phyloP scores from a whole-genome alignment of 2,797 vertebrate genomes.

The Myripristis jacobus region DNA sequence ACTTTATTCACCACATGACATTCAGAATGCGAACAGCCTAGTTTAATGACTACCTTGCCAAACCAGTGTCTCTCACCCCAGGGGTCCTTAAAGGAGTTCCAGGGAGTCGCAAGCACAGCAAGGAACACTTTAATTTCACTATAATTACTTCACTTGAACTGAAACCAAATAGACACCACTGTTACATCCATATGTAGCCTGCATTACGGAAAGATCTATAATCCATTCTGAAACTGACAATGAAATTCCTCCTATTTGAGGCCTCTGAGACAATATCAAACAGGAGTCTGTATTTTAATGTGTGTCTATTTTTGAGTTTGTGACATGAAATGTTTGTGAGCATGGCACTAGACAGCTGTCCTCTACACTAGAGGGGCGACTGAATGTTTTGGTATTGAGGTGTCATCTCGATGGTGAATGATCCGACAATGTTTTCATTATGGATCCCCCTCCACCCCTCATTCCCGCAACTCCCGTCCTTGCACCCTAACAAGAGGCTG shows the following conservation, averaged over 20 bases:
- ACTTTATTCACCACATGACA: background rate
- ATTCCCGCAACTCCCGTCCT: constrained; percentile 64
- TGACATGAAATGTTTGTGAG: constrained; percentile 16
- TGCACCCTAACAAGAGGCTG: constrained; percentile 75
- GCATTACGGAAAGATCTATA: no score
- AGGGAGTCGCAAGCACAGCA: no score
- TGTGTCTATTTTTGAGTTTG: constrained; percentile 1
- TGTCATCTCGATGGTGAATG: constrained; percentile 71
- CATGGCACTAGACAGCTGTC: constrained; percentile 1
- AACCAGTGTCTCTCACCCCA: no score
- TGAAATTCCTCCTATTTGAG: background rate
- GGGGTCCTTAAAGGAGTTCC: no score
- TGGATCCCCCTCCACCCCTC: constrained; percentile 64
- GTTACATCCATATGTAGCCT: no score
- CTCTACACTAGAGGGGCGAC: constrained; percentile 22
- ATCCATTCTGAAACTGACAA: no score
- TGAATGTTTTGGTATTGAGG: constrained; percentile 57
- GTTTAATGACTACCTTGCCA: background rate
- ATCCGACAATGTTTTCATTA: constrained; percentile 78
- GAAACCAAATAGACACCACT: no score
- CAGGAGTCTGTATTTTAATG: background rate
- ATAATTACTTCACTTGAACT: no score
- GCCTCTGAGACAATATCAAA: background rate
- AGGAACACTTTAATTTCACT: no score
- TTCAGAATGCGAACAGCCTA: background rate